Percentiles rank a stretch among this genome's conserved stretches.
Conservation (phyloP, 2,888 invertebrate species). For the Caenorhabditis sp. region DNA sequence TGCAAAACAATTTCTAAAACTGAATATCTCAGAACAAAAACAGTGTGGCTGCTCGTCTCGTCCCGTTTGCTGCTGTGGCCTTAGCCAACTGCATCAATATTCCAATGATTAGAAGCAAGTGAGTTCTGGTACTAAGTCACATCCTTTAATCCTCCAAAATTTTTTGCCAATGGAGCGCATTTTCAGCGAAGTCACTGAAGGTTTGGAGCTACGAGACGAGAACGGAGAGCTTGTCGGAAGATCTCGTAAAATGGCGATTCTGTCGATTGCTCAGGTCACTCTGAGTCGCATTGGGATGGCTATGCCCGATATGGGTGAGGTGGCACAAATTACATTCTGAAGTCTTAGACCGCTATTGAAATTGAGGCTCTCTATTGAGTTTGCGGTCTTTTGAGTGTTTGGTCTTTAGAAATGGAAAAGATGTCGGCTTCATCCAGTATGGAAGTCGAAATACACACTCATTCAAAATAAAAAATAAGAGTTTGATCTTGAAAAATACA, state of each 20-base stretch:
- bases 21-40: slow-evolving; percentile 86
- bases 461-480: not conserved
- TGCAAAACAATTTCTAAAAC: too few species aligned
- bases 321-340: not conserved
- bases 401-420: not conserved
- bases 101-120: slow-evolving; percentile 91
- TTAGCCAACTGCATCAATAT: slow-evolving; percentile 98
- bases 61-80: slow-evolving; percentile 95
- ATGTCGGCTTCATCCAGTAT: too few species aligned
- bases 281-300: slow-evolving; percentile 94
- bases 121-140: too few species aligned
- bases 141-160: too few species aligned
- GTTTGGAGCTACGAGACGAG: slow-evolving; percentile 67
- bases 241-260: slow-evolving; percentile 87
- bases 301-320: slow-evolving; percentile 92
- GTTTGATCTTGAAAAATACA: slow-evolving; percentile 8
- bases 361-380: not conserved
- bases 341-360: not conserved
- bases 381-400: not conserved
- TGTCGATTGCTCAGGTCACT: slow-evolving; percentile 92
- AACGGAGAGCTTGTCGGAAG: slow-evolving; percentile 76
- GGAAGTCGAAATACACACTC: too few species aligned
- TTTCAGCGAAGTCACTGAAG: slow-evolving; percentile 71
- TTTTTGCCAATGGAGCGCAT: not conserved
- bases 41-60: slow-evolving; percentile 91